Percentiles rank a stretch among this genome's conserved stretches.
These are phyloP conservation scores for Montipora efflorescens DNA, from an alignment of 64 coral and sea anemone genomes.

Conservation along the genomic window DNA sequence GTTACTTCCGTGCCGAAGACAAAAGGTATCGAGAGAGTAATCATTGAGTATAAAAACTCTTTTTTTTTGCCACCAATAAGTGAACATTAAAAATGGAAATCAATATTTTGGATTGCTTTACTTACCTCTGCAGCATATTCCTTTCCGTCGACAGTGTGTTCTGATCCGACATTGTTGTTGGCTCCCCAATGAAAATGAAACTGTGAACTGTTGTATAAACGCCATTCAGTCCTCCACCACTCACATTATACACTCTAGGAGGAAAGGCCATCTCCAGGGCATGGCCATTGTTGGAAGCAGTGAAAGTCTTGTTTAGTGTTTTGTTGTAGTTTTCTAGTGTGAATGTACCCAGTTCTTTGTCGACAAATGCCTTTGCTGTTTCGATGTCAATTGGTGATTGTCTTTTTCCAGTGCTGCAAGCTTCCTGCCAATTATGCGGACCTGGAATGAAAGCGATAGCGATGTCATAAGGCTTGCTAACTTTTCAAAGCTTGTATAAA, in stretches of 20 bases:
- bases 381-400: conserved; percentile 56
- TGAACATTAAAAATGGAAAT: too few species aligned
- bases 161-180: conserved; percentile 19
- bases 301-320: neutral
- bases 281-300: neutral
- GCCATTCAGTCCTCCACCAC: conserved; percentile 19
- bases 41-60: too few species aligned
- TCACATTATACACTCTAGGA: neutral
- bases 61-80: too few species aligned
- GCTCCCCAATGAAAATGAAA: conserved; percentile 65
- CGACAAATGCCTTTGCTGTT: neutral
- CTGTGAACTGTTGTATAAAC: conserved; percentile 21
- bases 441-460: neutral
- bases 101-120: neutral
- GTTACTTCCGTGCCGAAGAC: too few species aligned
- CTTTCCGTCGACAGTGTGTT: conserved; percentile 36
- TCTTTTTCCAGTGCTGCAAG: neutral
- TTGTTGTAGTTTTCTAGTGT: conserved; percentile 17
- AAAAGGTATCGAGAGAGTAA: too few species aligned
- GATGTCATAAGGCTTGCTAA: too few species aligned
- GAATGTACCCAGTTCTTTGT: neutral
- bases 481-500: neutral
- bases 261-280: neutral
- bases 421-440: neutral
- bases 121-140: conserved; percentile 59